Conservation (phyloP, 2,113 vertebrate genomes). For the Stegostoma tigrinum region DNA sequence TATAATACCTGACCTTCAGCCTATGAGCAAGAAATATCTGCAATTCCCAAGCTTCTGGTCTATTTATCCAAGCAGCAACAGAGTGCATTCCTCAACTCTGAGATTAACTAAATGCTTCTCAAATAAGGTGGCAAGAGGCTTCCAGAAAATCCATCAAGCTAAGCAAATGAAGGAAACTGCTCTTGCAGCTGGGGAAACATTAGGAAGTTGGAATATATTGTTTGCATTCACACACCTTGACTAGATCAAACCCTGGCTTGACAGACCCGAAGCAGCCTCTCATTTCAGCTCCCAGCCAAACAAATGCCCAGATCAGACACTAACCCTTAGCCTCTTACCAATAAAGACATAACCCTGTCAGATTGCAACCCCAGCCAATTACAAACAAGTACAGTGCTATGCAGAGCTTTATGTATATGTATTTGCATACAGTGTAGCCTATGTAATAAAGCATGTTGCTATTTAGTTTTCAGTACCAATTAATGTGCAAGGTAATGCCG, state of each 20-base stretch:
- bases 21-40: neutral
- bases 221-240: neutral
- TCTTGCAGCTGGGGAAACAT: neutral
- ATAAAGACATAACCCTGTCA: neutral
- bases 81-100: neutral
- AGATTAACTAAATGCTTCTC: neutral
- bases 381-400: neutral
- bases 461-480: neutral
- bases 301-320: neutral
- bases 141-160: neutral
- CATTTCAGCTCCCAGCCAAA: neutral
- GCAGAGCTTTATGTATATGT: neutral
- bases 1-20: neutral
- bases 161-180: neutral
- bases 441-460: neutral
- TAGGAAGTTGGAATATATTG: neutral
- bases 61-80: neutral
- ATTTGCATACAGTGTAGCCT: neutral
- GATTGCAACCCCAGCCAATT: neutral
- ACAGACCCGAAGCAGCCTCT: neutral
- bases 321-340: neutral
- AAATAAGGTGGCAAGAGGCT: neutral
- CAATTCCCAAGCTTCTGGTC: neutral
- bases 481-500: neutral
- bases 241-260: neutral